Conservation (phyloP, 2,888 invertebrate species). For the Phalangium opilio region DNA sequence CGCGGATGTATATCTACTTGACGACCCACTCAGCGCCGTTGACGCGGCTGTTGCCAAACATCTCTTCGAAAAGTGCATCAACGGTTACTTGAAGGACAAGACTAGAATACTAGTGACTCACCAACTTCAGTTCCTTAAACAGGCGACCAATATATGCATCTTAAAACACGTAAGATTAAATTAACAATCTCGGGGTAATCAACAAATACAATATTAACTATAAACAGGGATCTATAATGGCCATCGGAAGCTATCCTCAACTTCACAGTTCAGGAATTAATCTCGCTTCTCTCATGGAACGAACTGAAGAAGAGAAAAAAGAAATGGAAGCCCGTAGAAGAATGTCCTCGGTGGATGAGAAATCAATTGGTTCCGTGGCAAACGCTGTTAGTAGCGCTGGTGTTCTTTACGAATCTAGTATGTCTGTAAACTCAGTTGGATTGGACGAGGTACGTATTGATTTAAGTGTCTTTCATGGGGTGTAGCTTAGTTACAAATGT, state of each 20-base stretch:
- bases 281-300: constrained; percentile 17
- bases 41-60: constrained; percentile 33
- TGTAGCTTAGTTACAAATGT: background rate
- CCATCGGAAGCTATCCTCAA: constrained; percentile 18
- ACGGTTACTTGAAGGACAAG: constrained; percentile 25
- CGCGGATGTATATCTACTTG: constrained; percentile 35
- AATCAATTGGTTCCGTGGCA: constrained; percentile 5
- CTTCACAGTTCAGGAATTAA: constrained; percentile 17
- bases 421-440: constrained; percentile 11
- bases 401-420: constrained; percentile 14
- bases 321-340: constrained; percentile 8
- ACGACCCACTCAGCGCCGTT: constrained; percentile 37
- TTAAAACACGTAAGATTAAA: constrained; percentile 27
- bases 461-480: background rate
- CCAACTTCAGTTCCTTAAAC: constrained; percentile 35
- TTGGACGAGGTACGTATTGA: background rate
- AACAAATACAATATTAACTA: no score
- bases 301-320: constrained; percentile 10
- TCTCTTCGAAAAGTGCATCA: constrained; percentile 32
- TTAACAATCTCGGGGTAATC: no score
- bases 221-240: constrained; percentile 17
- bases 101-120: constrained; percentile 36
- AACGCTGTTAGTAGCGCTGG: constrained; percentile 5
- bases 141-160: constrained; percentile 32
- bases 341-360: constrained; percentile 6